phyloP scores from a whole-genome alignment of 2,113 vertebrate genomes.

The Hoplias malabaricus region DNA sequence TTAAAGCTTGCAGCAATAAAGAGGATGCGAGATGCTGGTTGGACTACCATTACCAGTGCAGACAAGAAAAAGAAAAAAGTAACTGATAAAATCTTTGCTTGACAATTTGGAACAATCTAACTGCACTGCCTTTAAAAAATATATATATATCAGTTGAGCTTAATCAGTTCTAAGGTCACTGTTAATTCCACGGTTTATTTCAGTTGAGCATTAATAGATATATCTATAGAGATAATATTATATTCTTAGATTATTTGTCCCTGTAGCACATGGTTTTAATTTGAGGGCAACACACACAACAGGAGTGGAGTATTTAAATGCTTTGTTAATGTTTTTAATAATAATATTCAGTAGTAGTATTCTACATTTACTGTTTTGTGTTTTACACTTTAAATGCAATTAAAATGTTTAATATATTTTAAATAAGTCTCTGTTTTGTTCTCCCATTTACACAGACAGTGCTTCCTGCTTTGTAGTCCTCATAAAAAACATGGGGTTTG shows the following conservation, averaged over 20 bases:
- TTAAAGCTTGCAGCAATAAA: constrained; percentile 79
- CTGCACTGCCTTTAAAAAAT: background rate
- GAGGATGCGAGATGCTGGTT: constrained; percentile 82
- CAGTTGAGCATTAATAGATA: background rate
- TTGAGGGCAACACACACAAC: background rate
- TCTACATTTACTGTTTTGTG: background rate
- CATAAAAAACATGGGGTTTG: background rate
- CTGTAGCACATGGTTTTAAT: background rate
- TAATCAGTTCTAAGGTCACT: background rate
- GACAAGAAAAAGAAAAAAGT: constrained; percentile 84
- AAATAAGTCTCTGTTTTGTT: background rate
- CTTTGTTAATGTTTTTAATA: background rate
- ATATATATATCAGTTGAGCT: no score
- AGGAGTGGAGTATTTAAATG: background rate
- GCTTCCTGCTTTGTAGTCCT: background rate
- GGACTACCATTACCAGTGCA: constrained; percentile 79
- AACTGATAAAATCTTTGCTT: constrained; percentile 78
- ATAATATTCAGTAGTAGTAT: background rate
- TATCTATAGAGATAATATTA: background rate
- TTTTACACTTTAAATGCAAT: constrained; percentile 9
- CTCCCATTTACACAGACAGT: background rate
- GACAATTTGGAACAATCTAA: background rate
- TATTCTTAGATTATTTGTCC: background rate
- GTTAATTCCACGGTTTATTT: constrained; percentile 3
- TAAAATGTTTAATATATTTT: background rate